A percentile compares a stretch with the other conserved stretches of the same genome.
Conservation (phyloP, 2,113 vertebrate genomes). For the Psilopsiagon aymara region DNA sequence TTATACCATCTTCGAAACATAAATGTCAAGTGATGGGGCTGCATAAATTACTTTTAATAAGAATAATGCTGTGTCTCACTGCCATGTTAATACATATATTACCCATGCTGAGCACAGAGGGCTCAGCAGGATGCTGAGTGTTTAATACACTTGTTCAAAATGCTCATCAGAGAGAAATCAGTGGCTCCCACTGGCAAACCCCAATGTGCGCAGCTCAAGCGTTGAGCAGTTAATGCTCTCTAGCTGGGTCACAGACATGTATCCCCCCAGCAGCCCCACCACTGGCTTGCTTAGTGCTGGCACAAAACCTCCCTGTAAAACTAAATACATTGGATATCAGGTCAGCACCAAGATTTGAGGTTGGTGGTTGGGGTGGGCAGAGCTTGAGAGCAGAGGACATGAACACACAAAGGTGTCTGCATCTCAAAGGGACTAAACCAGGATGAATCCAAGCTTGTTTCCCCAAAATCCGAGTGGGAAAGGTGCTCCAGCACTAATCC, state of each 20-base stretch:
- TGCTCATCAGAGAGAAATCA: neutral
- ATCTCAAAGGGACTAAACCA: neutral
- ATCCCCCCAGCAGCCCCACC: neutral
- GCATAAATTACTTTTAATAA: slow-evolving; percentile 28
- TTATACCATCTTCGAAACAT: neutral
- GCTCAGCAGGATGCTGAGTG: neutral
- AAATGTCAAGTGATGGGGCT: slow-evolving; percentile 5
- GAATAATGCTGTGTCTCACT: slow-evolving; percentile 18
- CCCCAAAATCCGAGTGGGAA: neutral
- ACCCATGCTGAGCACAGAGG: neutral
- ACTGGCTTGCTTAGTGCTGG: neutral
- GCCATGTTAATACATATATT: neutral
- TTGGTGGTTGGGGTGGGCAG: fast-evolving
- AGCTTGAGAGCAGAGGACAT: neutral
- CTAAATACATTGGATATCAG: fast-evolving
- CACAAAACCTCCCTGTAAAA: neutral
- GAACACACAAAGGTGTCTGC: fast-evolving
- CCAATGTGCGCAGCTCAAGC: slow-evolving; percentile 31
- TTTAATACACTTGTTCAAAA: slow-evolving; percentile 3
- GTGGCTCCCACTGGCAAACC: slow-evolving; percentile 9
- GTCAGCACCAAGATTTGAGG: neutral
- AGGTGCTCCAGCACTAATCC: neutral
- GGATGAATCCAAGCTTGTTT: neutral
- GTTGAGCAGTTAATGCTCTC: neutral
- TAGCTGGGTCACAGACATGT: neutral